Conservation (phyloP, 2,888 invertebrate species). For the Ferrisia virgata region DNA sequence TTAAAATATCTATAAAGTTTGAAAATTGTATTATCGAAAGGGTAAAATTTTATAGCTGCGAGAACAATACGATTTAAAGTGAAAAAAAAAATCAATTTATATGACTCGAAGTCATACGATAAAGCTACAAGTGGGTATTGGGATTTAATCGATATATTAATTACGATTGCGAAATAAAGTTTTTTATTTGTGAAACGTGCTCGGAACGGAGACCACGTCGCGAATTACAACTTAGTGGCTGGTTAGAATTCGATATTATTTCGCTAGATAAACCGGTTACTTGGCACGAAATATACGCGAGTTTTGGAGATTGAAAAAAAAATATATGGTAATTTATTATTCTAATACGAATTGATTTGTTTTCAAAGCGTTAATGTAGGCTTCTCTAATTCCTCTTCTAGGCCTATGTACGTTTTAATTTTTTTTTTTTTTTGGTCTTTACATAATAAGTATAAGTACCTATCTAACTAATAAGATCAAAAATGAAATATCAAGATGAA, state of each 20-base stretch:
- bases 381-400: too few relatives aligned
- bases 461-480: too few relatives aligned
- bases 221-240: neutral
- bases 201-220: neutral
- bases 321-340: constrained; percentile 1
- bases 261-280: neutral
- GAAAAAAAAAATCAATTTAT: too few relatives aligned
- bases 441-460: too few relatives aligned
- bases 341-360: constrained; percentile 19
- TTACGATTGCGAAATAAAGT: constrained; percentile 1
- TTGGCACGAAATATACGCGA: neutral
- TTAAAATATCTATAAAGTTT: too few relatives aligned
- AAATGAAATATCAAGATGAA: neutral
- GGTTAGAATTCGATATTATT: neutral
- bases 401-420: neutral
- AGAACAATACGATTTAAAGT: neutral
- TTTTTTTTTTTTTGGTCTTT: neutral
- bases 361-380: neutral
- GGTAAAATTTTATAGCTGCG: neutral
- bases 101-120: too few relatives aligned
- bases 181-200: constrained; percentile 21
- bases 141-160: neutral
- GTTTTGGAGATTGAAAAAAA: neutral
- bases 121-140: neutral
- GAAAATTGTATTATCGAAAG: neutral